Conservation (phyloP, 30 jellyfish, hydroid and myxozoan species). For the Aurelia sp. region DNA sequence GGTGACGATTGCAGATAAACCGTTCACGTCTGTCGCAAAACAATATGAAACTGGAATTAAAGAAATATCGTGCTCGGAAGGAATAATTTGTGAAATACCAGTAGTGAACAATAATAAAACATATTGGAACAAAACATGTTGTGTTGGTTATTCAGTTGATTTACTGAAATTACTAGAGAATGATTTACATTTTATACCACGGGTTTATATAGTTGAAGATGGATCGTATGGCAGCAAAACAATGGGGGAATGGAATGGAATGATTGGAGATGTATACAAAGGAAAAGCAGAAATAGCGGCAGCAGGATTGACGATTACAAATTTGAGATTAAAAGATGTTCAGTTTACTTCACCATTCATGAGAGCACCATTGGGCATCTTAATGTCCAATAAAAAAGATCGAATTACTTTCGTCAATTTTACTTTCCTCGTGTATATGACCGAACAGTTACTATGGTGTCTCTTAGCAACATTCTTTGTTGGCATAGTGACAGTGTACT, state of each 20-base stretch:
- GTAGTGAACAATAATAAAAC: background rate
- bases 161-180: slow-evolving; percentile 33
- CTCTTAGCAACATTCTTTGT: slow-evolving; percentile 39
- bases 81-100: slow-evolving; percentile 15
- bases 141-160: slow-evolving; percentile 77
- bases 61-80: slow-evolving; percentile 45
- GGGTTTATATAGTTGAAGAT: slow-evolving; percentile 77
- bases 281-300: slow-evolving; percentile 89
- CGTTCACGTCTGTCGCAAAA: slow-evolving; percentile 40
- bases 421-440: slow-evolving; percentile 38
- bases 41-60: slow-evolving; percentile 1
- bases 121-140: slow-evolving; percentile 66
- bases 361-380: slow-evolving; percentile 33
- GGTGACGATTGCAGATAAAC: slow-evolving; percentile 34
- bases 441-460: slow-evolving; percentile 27
- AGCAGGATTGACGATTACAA: slow-evolving; percentile 76
- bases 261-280: slow-evolving; percentile 77
- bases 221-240: slow-evolving; percentile 72
- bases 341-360: slow-evolving; percentile 72
- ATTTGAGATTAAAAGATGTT: slow-evolving; percentile 55
- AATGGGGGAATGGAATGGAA: slow-evolving; percentile 90
- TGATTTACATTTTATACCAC: slow-evolving; percentile 53
- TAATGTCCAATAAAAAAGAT: slow-evolving; percentile 24
- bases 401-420: slow-evolving; percentile 41
- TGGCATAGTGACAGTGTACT: slow-evolving; percentile 54